Conservation (phyloP, 2,888 invertebrate genomes). For the Drosophila neoperkinsi region DNA sequence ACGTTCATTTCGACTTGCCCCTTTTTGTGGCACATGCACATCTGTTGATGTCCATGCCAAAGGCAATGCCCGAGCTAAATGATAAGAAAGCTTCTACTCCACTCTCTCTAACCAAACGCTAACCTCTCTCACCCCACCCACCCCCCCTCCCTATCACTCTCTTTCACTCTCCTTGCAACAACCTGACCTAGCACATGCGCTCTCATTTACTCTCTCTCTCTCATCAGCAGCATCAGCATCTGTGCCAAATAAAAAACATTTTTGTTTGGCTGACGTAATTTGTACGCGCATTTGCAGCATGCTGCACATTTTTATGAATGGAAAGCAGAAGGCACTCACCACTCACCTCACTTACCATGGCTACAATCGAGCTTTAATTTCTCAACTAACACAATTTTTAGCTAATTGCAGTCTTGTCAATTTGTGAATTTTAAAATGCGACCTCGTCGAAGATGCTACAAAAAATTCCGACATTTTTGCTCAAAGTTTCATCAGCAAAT, state of each 20-base stretch:
- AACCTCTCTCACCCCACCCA: no score
- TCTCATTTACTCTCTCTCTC: neutral
- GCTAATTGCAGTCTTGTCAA: constrained; percentile 31
- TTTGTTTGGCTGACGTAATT: constrained; percentile 70
- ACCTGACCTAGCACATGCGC: constrained; percentile 41
- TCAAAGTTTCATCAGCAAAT: constrained; percentile 16
- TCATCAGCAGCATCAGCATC: neutral
- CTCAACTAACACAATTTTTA: neutral
- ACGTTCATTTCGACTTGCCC: constrained; percentile 16
- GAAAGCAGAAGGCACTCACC: constrained; percentile 49
- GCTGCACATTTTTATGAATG: constrained; percentile 74
- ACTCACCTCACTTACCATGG: constrained; percentile 6
- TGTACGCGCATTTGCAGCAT: constrained; percentile 65
- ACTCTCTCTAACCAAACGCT: neutral
- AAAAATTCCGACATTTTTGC: neutral
- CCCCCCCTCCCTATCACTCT: constrained; percentile 1
- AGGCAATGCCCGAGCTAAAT: constrained; percentile 21
- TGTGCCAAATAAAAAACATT: constrained; percentile 6
- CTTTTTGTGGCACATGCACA: constrained; percentile 29
- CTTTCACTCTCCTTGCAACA: constrained; percentile 2
- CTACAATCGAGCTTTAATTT: constrained; percentile 4
- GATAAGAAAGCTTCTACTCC: constrained; percentile 42
- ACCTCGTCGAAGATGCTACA: constrained; percentile 17
- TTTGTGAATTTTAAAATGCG: constrained; percentile 7
- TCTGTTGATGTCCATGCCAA: constrained; percentile 34